A percentile compares a stretch with the other conserved stretches of the same genome.
Conservation (phyloP, 2,113 vertebrate genomes). For the Nannospalax galili region DNA sequence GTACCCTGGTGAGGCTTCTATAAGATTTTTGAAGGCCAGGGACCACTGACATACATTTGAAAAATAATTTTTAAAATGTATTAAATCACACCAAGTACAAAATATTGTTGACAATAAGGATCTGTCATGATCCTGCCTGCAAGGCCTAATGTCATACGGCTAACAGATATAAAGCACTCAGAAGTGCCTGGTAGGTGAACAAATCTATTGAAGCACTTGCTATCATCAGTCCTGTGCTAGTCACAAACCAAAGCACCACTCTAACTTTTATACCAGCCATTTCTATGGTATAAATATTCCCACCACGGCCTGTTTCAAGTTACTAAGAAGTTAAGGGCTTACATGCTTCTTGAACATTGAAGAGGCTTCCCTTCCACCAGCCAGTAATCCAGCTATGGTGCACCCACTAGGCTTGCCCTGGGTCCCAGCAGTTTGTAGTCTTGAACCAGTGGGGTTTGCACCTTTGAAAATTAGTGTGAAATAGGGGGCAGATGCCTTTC, state of each 20-base stretch:
- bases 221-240: neutral
- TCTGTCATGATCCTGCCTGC: neutral
- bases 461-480: neutral
- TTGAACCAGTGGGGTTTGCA: neutral
- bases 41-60: neutral
- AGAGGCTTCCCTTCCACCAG: neutral
- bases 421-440: neutral
- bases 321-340: neutral
- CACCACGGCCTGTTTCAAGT: neutral
- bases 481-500: neutral
- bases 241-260: neutral
- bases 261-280: neutral
- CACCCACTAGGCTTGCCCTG: neutral
- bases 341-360: neutral
- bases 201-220: slow-evolving; percentile 17
- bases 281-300: neutral
- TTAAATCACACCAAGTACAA: neutral
- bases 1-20: neutral
- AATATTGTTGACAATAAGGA: neutral
- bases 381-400: neutral
- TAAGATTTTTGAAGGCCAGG: neutral
- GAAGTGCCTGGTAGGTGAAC: neutral
- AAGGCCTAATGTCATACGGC: neutral
- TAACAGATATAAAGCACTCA: neutral
- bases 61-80: neutral